Evolutionary conservation across 2,113 vertebrate genomes (phyloP), one percentile per base, ranked within the genome.

Genomic region (Oreochromis spilurus): DNA sequence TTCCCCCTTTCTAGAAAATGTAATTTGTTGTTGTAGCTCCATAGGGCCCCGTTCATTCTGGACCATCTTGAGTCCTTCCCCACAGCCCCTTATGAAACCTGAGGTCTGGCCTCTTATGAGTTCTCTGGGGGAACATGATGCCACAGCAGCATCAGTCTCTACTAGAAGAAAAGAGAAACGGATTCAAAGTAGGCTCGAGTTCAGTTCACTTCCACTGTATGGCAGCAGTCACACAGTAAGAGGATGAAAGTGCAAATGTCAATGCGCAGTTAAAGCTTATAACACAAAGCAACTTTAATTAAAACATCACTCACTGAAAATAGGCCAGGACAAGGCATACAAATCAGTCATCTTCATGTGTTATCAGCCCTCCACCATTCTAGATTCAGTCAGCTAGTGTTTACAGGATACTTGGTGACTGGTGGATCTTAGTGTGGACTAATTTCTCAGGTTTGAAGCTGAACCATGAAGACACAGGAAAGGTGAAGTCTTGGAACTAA

Each of bases 271-370:
- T 87, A 88, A 91, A 90, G 85, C 72, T 88, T 65, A 84, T 72
- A 79, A 84, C 87, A 90, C 83, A 80, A 88, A 86, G 78, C 55
- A 90, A 84, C 57, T 93, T 91, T 85, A 90, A 88, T 88, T 87
- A 52, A 85, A 91, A 90, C 79, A 55, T 48, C 26, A 16, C 55
- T 90, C 84, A 62, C 81, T 75, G 55, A 62, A 84, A 83, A 84
- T 24, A 21, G 40, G 52, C 72, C 54, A 78, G 52, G 19, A 87
- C 70, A 31, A 84, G 21, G 34, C 75, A 17, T 10, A 87, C 79
- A 83, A 40, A 52, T 58, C 13, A 45, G 13, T 54, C 55, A 3
- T 75, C 75, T 52, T 29, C 72, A 40, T 54, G 81, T 40, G 26
- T 19, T 79, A 82, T 62, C 58, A 62, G 19, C 58, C 19, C 60